Conservation (phyloP, 2,113 vertebrate genomes). For the Saguinus imperator region DNA sequence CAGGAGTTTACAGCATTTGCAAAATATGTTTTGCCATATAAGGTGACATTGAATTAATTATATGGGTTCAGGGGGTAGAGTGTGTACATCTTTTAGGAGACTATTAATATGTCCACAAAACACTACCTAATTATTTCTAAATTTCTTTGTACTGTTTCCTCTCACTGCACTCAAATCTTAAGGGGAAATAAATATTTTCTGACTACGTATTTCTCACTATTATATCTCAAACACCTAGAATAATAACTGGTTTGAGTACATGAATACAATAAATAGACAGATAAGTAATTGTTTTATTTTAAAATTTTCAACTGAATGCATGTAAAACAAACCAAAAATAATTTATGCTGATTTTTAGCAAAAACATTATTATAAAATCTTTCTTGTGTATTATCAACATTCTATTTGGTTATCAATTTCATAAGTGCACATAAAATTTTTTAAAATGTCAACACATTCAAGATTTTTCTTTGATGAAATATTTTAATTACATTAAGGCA, state of each 20-base stretch:
- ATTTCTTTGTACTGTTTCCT: background rate
- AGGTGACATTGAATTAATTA: background rate
- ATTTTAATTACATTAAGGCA: background rate
- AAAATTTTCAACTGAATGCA: background rate
- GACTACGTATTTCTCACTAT: rapidly evolving
- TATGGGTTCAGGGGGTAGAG: rapidly evolving
- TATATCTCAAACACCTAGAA: background rate
- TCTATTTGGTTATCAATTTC: background rate
- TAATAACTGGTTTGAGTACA: background rate
- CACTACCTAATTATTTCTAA: background rate
- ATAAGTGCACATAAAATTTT: background rate
- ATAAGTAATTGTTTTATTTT: background rate
- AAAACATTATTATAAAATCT: background rate
- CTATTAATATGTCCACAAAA: background rate
- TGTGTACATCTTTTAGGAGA: background rate
- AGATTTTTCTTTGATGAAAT: background rate
- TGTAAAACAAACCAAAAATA: background rate
- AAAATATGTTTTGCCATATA: background rate
- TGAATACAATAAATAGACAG: background rate
- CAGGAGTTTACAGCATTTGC: background rate
- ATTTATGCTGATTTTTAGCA: background rate
- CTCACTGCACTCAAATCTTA: background rate
- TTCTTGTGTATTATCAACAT: background rate
- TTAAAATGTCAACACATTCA: background rate
- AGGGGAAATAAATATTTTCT: background rate